Percentiles rank a stretch among this genome's conserved stretches.
These are phyloP conservation scores for Hystrix brachyura DNA, from an alignment of 2,113 vertebrate genomes.

Conservation along the genomic window DNA sequence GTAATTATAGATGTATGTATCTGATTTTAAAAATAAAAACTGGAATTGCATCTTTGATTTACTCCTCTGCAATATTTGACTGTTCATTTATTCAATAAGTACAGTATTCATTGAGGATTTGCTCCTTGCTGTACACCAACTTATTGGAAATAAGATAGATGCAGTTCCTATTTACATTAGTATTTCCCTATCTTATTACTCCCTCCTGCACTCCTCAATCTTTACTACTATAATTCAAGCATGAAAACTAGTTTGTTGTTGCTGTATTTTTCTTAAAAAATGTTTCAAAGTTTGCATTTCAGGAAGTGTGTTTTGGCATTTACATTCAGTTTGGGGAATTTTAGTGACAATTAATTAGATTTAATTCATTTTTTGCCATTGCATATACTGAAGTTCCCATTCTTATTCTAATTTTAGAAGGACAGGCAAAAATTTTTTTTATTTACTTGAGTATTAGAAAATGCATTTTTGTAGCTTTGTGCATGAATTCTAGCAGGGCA, in stretches of 20 bases:
- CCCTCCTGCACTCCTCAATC: not conserved
- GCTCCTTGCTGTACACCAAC: not conserved
- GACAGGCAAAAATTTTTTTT: not conserved
- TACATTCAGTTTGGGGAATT: not conserved
- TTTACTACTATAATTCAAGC: not conserved
- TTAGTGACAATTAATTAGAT: not conserved
- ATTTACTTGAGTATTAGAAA: not conserved
- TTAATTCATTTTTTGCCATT: not conserved
- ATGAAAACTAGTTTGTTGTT: not conserved
- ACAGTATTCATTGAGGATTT: not conserved
- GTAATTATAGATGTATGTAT: not conserved
- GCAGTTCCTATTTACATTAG: not conserved
- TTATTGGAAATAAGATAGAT: not conserved
- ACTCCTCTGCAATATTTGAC: not conserved
- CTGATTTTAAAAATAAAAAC: slow-evolving; percentile 9
- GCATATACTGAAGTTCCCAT: not conserved
- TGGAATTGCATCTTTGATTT: not conserved
- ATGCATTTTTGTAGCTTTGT: not conserved
- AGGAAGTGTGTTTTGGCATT: not conserved
- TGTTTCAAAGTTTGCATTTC: not conserved
- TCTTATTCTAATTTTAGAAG: not conserved
- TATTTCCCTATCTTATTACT: not conserved
- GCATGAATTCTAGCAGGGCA: not conserved
- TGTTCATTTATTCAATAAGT: not conserved
- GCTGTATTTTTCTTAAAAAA: not conserved